A percentile compares a stretch with the other conserved stretches of the same genome.
Evolutionary conservation across 2,113 vertebrate genomes (phyloP).

Genomic region (Dasyprocta punctata): DNA sequence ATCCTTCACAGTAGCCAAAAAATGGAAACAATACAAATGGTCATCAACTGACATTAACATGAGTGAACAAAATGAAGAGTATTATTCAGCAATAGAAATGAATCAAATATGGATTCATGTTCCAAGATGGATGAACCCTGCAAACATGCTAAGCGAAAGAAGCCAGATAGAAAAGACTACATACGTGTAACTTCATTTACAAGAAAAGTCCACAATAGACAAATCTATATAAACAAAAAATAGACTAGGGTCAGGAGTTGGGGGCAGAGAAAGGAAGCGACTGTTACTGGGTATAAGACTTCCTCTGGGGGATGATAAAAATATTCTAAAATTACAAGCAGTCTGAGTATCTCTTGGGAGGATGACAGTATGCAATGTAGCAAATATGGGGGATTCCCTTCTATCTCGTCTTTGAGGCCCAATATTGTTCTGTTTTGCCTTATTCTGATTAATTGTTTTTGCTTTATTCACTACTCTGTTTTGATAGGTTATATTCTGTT

Average conservation of each 20-base stretch:
- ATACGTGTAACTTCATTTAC: too few relatives aligned
- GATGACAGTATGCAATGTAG: too few relatives aligned
- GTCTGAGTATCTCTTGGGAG: too few relatives aligned
- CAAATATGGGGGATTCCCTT: too few relatives aligned
- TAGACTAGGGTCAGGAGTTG: not conserved
- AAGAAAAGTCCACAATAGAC: not conserved
- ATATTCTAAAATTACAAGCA: not conserved
- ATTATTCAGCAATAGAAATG: not conserved
- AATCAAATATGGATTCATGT: not conserved
- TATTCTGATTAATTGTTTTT: too few relatives aligned
- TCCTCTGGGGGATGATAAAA: not conserved
- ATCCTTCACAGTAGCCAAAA: not conserved
- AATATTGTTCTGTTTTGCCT: too few relatives aligned
- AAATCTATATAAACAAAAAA: not conserved
- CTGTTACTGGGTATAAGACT: not conserved
- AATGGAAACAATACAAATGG: not conserved
- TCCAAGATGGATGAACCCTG: not conserved
- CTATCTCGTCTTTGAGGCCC: too few relatives aligned
- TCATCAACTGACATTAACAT: too few relatives aligned
- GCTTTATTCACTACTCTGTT: too few relatives aligned
- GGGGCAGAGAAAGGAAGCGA: not conserved
- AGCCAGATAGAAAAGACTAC: too few relatives aligned
- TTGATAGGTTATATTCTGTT: too few relatives aligned
- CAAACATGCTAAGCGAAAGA: too few relatives aligned
- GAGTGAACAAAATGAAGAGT: not conserved